Percentiles rank a stretch among this genome's conserved stretches.
Evolutionary conservation across 2,113 vertebrate species (phyloP).

Genomic region (Hyla sarda): DNA sequence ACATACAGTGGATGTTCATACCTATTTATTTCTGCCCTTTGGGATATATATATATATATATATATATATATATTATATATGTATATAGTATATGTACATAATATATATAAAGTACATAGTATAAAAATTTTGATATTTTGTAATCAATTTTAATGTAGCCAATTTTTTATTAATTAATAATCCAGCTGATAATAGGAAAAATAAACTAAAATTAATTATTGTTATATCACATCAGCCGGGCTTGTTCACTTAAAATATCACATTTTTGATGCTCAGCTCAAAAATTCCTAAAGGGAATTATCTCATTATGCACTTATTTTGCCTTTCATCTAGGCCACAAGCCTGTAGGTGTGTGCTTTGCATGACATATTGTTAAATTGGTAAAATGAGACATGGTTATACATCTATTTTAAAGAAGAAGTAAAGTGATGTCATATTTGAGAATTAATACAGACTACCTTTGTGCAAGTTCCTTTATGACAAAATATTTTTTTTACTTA

Average conservation of each 20-base stretch:
- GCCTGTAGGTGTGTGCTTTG: constrained; percentile 19
- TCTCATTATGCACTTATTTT: constrained; percentile 16
- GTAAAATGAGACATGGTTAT: constrained; percentile 1
- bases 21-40: too few relatives aligned
- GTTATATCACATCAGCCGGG: constrained; percentile 6
- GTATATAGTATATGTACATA: too few relatives aligned
- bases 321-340: constrained; percentile 19
- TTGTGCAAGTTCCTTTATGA: neutral
- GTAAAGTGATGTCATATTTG: neutral
- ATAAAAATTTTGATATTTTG: too few relatives aligned
- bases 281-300: constrained; percentile 34
- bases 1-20: too few relatives aligned
- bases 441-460: neutral
- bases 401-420: neutral
- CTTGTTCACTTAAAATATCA: constrained; percentile 32
- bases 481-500: neutral
- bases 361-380: constrained; percentile 24
- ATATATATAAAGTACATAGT: too few relatives aligned
- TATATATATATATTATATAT: too few relatives aligned
- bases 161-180: neutral
- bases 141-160: too few relatives aligned
- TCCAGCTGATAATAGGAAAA: neutral
- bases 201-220: neutral
- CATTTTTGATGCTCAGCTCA: neutral
- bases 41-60: too few relatives aligned